These are phyloP conservation scores for Stigmatopora nigra DNA, from an alignment of 2,113 vertebrate genomes.

Conservation along the genomic window DNA sequence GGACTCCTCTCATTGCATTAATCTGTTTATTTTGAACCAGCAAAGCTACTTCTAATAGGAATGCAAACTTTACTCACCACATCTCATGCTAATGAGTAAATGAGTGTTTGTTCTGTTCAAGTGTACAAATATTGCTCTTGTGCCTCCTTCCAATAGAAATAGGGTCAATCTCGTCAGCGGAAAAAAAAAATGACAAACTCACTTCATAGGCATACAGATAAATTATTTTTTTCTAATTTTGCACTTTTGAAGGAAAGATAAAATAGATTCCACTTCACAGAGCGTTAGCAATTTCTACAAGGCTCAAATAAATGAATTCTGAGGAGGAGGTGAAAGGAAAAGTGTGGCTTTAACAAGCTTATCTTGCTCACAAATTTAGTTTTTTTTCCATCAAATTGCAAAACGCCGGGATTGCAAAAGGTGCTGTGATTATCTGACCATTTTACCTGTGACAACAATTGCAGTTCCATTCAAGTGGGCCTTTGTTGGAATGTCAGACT, in stretches of 20 bases:
- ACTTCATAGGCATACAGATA: slow-evolving; percentile 6
- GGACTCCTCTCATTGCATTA: slow-evolving; percentile 28
- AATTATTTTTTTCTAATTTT: slow-evolving; percentile 22
- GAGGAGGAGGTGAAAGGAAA: slow-evolving; percentile 32
- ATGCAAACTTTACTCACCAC: slow-evolving; percentile 29
- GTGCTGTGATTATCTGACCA: slow-evolving; percentile 59
- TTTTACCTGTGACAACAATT: slow-evolving; percentile 66
- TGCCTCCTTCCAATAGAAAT: slow-evolving; percentile 19
- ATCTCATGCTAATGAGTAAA: slow-evolving; percentile 43
- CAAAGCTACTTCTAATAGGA: slow-evolving; percentile 41
- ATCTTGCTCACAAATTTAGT: slow-evolving; percentile 61
- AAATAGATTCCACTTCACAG: slow-evolving; percentile 36
- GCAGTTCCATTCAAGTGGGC: slow-evolving; percentile 51
- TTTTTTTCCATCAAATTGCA: slow-evolving; percentile 55
- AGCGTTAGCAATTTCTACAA: slow-evolving; percentile 32
- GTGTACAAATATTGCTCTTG: slow-evolving; percentile 25
- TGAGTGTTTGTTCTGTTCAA: slow-evolving; percentile 35
- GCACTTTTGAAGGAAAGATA: slow-evolving; percentile 12
- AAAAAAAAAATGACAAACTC: slow-evolving; percentile 2
- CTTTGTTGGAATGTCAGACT: slow-evolving; percentile 59
- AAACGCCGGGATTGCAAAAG: slow-evolving; percentile 28
- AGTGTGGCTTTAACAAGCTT: slow-evolving; percentile 58
- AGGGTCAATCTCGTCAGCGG: slow-evolving; percentile 12
- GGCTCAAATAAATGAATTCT: slow-evolving; percentile 17
- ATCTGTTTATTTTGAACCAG: slow-evolving; percentile 33